phyloP scores from a whole-genome alignment of 2,888 invertebrate species.

The Anoplius nigerrimus region DNA sequence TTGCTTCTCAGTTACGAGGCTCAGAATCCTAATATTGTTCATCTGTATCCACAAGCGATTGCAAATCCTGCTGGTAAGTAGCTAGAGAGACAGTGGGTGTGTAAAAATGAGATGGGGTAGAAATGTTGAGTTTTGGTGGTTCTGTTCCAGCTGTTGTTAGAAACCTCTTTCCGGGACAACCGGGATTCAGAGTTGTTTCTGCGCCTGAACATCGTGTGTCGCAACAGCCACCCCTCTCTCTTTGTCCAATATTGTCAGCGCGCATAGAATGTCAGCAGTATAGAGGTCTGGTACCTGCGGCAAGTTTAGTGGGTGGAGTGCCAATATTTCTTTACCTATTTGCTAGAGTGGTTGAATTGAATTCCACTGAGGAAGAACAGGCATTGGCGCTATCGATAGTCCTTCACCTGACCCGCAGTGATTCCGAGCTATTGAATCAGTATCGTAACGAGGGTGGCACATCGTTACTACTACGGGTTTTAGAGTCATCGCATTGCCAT shows the following conservation, averaged over 20 bases:
- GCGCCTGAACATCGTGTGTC: conserved; percentile 74
- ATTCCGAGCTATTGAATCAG: conserved; percentile 79
- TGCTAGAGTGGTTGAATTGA: conserved; percentile 82
- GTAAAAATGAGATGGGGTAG: not conserved
- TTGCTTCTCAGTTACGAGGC: conserved; percentile 80
- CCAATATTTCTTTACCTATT: conserved; percentile 82
- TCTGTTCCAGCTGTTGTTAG: conserved; percentile 64
- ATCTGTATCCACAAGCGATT: conserved; percentile 75
- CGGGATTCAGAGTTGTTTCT: conserved; percentile 74
- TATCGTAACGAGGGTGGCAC: conserved; percentile 79
- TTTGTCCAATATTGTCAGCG: conserved; percentile 67
- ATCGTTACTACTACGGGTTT: conserved; percentile 79
- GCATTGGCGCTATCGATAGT: conserved; percentile 79
- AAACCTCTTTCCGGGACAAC: conserved; percentile 73
- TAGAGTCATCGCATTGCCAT: conserved; percentile 79
- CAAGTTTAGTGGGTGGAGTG: conserved; percentile 80
- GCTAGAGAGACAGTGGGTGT: not conserved
- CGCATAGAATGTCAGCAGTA: conserved; percentile 76
- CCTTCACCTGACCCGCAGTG: conserved; percentile 79
- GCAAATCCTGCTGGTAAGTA: conserved; percentile 69
- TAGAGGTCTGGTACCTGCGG: conserved; percentile 78
- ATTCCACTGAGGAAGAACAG: conserved; percentile 79
- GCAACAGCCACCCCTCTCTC: conserved; percentile 74
- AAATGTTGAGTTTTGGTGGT: not conserved
- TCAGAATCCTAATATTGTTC: conserved; percentile 78